These are phyloP conservation scores for Peucedramus taeniatus DNA, from an alignment of 2,113 vertebrate species.

Conservation along the genomic window DNA sequence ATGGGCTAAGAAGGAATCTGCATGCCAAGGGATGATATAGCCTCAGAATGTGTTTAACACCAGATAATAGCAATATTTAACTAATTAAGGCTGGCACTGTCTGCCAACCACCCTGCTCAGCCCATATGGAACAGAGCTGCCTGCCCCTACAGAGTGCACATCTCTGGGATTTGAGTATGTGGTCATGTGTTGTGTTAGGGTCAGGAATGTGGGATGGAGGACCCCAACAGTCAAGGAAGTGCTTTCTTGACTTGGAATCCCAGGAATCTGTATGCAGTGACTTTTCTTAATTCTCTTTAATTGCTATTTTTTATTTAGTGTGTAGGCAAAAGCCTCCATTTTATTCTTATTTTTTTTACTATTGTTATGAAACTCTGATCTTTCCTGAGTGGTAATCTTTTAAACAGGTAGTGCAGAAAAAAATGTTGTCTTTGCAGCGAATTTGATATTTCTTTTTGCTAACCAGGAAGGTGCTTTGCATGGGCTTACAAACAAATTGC, in stretches of 20 bases:
- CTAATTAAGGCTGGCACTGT: neutral
- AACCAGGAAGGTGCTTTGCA: neutral
- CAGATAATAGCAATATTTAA: neutral
- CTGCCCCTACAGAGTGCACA: fast-evolving
- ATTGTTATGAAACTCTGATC: neutral
- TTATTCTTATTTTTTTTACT: neutral
- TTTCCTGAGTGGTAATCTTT: neutral
- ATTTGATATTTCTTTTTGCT: neutral
- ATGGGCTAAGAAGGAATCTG: neutral
- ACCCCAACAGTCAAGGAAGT: neutral
- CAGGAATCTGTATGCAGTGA: neutral
- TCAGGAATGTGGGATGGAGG: neutral
- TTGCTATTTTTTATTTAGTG: neutral
- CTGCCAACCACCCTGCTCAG: neutral
- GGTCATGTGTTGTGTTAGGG: fast-evolving
- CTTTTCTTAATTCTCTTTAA: neutral
- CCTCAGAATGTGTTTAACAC: neutral
- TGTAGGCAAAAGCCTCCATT: neutral
- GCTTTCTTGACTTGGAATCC: neutral
- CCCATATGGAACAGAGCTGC: fast-evolving
- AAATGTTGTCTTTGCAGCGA: neutral
- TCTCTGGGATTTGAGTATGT: neutral
- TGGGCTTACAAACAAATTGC: neutral
- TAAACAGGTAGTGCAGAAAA: neutral
- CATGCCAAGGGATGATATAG: neutral